Evolutionary conservation across 1,140 invertebrate genomes (phyloP), one percentile per base, ranked within the genome.

Genomic region (Rhopalosiphum padi): DNA sequence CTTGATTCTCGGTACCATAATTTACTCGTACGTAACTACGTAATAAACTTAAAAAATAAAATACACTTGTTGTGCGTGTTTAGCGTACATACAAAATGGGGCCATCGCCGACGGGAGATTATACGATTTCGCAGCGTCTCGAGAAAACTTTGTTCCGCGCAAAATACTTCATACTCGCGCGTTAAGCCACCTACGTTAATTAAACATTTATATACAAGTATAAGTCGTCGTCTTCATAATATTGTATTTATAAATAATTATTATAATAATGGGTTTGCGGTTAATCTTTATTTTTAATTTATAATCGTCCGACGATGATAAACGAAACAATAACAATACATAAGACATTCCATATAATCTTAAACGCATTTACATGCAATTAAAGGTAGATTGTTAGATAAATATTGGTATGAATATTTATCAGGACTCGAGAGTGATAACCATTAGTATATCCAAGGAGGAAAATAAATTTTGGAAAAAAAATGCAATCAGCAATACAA

Each of bases 11-110:
- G 30, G 25, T 60, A 60, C 8, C 2, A 60, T 30, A 68, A 68
- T 30, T 11, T 0, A 41, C 41, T 41, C 41, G 53, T 55, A 23
- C 55, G 2, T 21, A 18, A 51, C 4, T 68, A 4, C 60, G 60
- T 68, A 68, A 15, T 68, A 68, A 68, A 68, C 60, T 68, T 68
- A n/a, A 68, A 82, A 82, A 82, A 82, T 82, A 82, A 37, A 82
- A 82, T 3, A 18, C 35, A 37, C 18, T 82, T 82, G 35, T 82
- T 82, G 77, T 82, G 21, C n/a, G n/a, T 30, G 30, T 68, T 30
- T 15, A 30, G n/a, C 15, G 11, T 68, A 30, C 21, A 37, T 83
- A 41, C 37, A 37, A 37, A 35, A 41, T 37, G 7, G 8, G 7
- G 6, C 7, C 37, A 35, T 83, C 35, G 22, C 11, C 35, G 8